phyloP scores from a whole-genome alignment of 2,113 vertebrate genomes.

The Cyphomyrus discorhynchus region DNA sequence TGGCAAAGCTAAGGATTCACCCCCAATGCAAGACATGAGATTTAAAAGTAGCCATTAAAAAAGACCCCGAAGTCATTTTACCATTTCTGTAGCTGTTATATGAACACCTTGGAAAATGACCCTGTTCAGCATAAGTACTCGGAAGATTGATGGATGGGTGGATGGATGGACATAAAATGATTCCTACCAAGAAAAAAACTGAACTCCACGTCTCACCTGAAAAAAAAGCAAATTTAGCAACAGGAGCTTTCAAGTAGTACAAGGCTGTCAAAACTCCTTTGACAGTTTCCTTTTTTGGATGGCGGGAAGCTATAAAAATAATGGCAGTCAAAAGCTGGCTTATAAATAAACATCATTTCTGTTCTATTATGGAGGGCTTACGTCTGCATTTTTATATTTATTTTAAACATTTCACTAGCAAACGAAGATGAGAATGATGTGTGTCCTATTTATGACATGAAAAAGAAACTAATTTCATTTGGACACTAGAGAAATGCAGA shows the following conservation, averaged over 20 bases:
- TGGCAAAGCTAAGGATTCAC: background rate
- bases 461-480: background rate
- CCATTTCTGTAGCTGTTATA: background rate
- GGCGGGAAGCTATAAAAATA: background rate
- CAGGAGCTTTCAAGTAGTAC: background rate
- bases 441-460: background rate
- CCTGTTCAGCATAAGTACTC: background rate
- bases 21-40: background rate
- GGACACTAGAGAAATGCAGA: background rate
- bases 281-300: background rate
- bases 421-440: background rate
- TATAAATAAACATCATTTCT: slow-evolving; percentile 12
- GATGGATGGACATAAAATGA: background rate
- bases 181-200: background rate
- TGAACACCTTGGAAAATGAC: background rate
- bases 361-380: background rate
- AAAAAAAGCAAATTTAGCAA: background rate
- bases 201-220: background rate
- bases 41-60: background rate
- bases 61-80: background rate
- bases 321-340: background rate
- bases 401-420: slow-evolving; percentile 5
- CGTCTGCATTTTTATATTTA: background rate
- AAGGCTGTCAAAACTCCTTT: background rate
- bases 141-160: background rate